Evolutionary conservation across 2,113 vertebrate genomes (phyloP), one percentile per base, ranked within the genome.

Genomic region (Herpetotheres cachinnans): DNA sequence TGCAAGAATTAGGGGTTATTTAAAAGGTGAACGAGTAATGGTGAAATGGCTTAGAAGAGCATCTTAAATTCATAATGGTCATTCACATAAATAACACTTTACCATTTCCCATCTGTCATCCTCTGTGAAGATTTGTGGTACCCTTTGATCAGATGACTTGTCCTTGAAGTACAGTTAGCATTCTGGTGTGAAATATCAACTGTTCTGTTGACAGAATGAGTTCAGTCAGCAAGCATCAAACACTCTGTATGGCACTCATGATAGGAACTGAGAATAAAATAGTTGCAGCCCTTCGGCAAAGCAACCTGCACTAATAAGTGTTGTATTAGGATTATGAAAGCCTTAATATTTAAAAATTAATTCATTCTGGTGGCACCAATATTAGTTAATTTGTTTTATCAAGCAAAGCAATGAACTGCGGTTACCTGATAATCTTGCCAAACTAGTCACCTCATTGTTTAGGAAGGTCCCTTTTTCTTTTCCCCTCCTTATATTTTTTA

Each of bases 161-260:
- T 97, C 97, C 96, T 97, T 98, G 96, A 98, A 98, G 95, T 93
- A 77, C 76, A 92, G 94, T 96, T 82, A 96, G 90, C 91, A 87
- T 86, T 96, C 82, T 96, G 81, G 89, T 40, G 91, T 94, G 93
- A 94, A 97, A 95, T 77, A 88, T 96, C 95, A 96, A 66, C 92
- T 56, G 46, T 91, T 79, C 29, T 92, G 73, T 77, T 96, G 96
- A 96, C 95, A 97, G 93, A 97, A 97, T 96, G 92, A 93, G 90
- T 90, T 93, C 94, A 97, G 66, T 49, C 82, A 92, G 82, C 40
- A 87, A 91, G 47, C 93, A 89, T 95, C 91, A 94, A 91, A 96
- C 52, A 13, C 62, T 47, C 24, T 20, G 13, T 25, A 42, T 95
- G 80, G 71, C 69, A 80, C 81, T 74, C 83, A 82, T 73, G 66